Percentiles rank a stretch among this genome's conserved stretches.
Evolutionary conservation across 64 coral and sea anemone species (phyloP).

Genomic region (Trachythela sp.): DNA sequence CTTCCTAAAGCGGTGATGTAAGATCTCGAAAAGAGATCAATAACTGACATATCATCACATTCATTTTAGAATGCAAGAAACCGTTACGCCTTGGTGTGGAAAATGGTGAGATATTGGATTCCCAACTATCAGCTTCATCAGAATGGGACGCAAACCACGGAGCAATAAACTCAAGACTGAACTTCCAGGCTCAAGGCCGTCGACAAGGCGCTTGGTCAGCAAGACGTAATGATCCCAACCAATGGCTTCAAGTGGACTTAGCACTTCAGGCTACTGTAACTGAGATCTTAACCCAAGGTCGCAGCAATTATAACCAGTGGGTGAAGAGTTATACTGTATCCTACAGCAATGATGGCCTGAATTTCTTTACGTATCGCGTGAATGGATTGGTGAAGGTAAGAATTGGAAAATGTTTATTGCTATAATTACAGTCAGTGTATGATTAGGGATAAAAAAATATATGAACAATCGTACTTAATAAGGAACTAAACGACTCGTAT

Average conservation of each 20-base stretch:
- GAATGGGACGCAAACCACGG: not conserved
- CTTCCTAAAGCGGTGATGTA: too few species aligned
- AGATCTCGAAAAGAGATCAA: too few species aligned
- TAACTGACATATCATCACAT: too few species aligned
- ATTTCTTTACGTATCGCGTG: not conserved
- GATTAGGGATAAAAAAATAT: too few species aligned
- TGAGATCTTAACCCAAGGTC: conserved; percentile 56
- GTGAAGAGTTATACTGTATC: conserved; percentile 48
- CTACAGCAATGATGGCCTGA: conserved; percentile 49
- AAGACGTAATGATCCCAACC: conserved; percentile 45
- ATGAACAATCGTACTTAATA: too few species aligned
- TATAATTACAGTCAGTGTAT: not conserved
- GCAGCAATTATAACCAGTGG: too few species aligned
- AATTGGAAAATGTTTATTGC: too few species aligned
- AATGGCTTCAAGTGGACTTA: conserved; percentile 61
- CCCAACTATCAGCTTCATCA: conserved; percentile 41
- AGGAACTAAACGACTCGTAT: too few species aligned
- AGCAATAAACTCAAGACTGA: conserved; percentile 28
- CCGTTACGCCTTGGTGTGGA: conserved; percentile 38
- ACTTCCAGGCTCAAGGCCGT: too few species aligned
- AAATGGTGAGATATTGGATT: conserved; percentile 43
- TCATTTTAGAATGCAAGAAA: conserved; percentile 20
- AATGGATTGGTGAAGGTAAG: not conserved
- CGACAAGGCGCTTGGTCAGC: conserved; percentile 31
- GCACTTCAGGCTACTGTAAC: conserved; percentile 34